Conservation (phyloP, 2,888 invertebrate genomes). For the Eupithecia tripunctaria region DNA sequence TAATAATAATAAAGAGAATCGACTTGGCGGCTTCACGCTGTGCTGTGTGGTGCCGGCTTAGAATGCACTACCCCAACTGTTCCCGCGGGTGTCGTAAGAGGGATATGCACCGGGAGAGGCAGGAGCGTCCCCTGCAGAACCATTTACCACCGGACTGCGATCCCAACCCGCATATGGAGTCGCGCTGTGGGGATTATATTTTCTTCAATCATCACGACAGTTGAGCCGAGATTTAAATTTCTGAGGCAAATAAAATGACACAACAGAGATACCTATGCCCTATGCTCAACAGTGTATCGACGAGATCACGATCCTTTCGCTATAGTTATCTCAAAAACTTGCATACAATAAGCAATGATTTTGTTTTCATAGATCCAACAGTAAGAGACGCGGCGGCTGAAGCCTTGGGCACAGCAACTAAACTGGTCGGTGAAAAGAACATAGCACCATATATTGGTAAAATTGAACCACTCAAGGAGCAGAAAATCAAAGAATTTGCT, state of each 20-base stretch:
- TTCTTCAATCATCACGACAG: too few relatives aligned
- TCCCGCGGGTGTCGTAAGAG: too few relatives aligned
- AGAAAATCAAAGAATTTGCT: slow-evolving; percentile 96
- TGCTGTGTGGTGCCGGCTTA: too few relatives aligned
- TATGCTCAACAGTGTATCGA: not conserved
- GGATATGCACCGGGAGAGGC: too few relatives aligned
- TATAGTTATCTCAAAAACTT: not conserved
- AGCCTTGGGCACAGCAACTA: slow-evolving; percentile 96
- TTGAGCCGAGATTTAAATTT: not conserved
- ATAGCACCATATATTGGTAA: slow-evolving; percentile 94
- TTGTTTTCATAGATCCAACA: slow-evolving; percentile 87
- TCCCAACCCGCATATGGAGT: too few relatives aligned
- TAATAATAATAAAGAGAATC: too few relatives aligned
- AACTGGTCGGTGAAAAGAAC: slow-evolving; percentile 96
- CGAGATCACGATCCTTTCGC: not conserved
- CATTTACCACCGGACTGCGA: too few relatives aligned
- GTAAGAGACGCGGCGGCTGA: slow-evolving; percentile 97
- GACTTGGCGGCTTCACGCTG: too few relatives aligned
- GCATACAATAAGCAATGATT: not conserved
- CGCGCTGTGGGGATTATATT: too few relatives aligned
- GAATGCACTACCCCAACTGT: too few relatives aligned
- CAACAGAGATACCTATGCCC: not conserved
- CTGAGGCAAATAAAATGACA: not conserved
- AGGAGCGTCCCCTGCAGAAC: too few relatives aligned
- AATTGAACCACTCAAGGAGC: slow-evolving; percentile 95